phyloP scores from a whole-genome alignment of 1,140 invertebrate species.

The Heliothis virescens region DNA sequence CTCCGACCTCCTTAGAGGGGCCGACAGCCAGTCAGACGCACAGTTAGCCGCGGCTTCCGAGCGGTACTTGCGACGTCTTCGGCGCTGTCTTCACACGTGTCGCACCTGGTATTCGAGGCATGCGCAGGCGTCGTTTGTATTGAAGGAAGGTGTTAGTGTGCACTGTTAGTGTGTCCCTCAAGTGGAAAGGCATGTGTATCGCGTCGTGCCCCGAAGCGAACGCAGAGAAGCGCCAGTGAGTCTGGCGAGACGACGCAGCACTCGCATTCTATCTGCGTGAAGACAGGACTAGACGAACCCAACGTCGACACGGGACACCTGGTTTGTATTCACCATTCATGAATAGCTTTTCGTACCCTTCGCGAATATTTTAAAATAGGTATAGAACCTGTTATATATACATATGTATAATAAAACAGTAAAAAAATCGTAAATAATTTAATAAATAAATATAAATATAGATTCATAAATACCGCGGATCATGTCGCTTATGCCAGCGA shows the following conservation, averaged over 20 bases:
- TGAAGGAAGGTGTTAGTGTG: not conserved
- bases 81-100: slow-evolving; percentile 8
- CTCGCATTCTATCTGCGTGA: too few relatives aligned
- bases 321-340: too few relatives aligned
- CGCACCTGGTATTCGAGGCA: not conserved
- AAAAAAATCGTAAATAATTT: too few relatives aligned
- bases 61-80: slow-evolving; percentile 16
- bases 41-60: not conserved
- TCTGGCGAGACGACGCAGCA: not conserved
- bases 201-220: not conserved
- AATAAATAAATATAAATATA: too few relatives aligned
- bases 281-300: too few relatives aligned
- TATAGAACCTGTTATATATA: too few relatives aligned
- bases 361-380: too few relatives aligned
- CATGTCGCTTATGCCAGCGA: too few relatives aligned
- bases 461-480: too few relatives aligned
- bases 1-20: not conserved
- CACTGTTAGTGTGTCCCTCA: not conserved
- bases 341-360: too few relatives aligned
- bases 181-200: not conserved
- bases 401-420: too few relatives aligned
- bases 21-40: not conserved
- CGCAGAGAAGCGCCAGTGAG: not conserved
- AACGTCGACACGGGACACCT: too few relatives aligned
- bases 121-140: not conserved